Base-by-base conservation (phyloP, 2,888 invertebrate species). In the Pheosia gnoma region DNA sequence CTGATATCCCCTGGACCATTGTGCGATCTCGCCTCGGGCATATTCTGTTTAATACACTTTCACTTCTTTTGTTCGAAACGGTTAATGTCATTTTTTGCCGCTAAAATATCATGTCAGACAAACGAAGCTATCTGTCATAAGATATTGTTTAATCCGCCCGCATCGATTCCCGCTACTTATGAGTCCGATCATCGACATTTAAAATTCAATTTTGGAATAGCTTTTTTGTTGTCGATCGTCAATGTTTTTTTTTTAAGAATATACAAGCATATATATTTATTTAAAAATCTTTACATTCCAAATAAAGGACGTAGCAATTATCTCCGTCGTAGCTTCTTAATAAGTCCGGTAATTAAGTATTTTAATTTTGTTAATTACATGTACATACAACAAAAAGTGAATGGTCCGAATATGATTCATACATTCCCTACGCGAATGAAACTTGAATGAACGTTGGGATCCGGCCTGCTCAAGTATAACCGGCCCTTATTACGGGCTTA, bases 21-120 rank as follows among this genome's bases (percentile, higher is more conserved):
- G 82, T 79, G 72, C 71, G 73, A 74, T 79, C 75, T 71, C 69
- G 75, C 71, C 66, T 58, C 68, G 4, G 45, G 57, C 57, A 39
- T 57, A 57, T 45, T 38, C 65, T 59, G 62, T 61, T 52, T 71
- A 74, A 71, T 60, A 65, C 81, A 87, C 91, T 90, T 90, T 90
- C 90, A 82, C 90, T 87, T 79, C 85, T 83, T 88, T 90, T 90
- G 90, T 90, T 88, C 79, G 75, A 57, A 68, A 61, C 77, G 82
- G 81, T 80, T 77, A 80, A 82, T 78, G 80, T 79, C 80, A 83
- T 72, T 87, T 87, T 90, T 87, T 86, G 79, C 76, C 74, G 77
- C 74, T 80, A 78, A 82, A 82, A 84, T 86, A 83, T 82, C 84
- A 78, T 82, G 83, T 86, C 84, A 80, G 81, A 79, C 79, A 80